Base-by-base conservation (phyloP, 2,888 invertebrate genomes). In the Pristionchus exspectatus region DNA sequence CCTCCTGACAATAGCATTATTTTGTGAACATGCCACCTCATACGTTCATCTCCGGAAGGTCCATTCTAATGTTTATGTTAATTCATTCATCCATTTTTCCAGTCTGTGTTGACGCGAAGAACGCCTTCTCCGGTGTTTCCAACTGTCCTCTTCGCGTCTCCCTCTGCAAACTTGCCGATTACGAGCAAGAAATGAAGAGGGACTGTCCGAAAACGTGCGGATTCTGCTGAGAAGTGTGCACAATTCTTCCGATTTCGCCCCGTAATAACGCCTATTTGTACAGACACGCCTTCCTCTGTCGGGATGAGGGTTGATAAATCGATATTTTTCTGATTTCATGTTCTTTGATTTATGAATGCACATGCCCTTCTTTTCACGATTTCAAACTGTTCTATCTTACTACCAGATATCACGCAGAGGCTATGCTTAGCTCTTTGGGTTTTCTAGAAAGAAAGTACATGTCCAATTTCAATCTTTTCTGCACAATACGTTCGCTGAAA, bases 201-300 rank as follows among this genome's bases (percentile, higher is more conserved):
- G 77, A 77, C 38, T 77, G 77, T 24, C 77, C 77, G 44, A 77
- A 77, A 24, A 77, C 77, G 21, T 77, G 77, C 77, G 77, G 77
- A 44, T 77, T 77, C 77, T 77, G 77, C 77, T 77, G 44, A 77
- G 27, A 27, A n/a, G 24, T 33, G 1, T 3, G 33, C 10, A 27
- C 5, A 44, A 44, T 66, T 12, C n/a, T n/a, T 50, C 77, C 18
- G 12, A 30, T 72, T 44, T 77, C n/a, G 0, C 24, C 44, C 5
- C 21, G n/a, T 77, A 77, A 77, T 77, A 77, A 72, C 72, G 77
- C 77, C 21, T 77, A 44, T 77, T 77, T 77, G 77, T 77, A 77
- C 77, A 77, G 77, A 44, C 0, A 9, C 21, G 77, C 66, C 18
- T 24, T 27, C n/a, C 66, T 66, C 66, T 66, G 24, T 12, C 66